Conservation (phyloP, 1,140 invertebrate genomes). For the Metopolophium dirhodum region DNA sequence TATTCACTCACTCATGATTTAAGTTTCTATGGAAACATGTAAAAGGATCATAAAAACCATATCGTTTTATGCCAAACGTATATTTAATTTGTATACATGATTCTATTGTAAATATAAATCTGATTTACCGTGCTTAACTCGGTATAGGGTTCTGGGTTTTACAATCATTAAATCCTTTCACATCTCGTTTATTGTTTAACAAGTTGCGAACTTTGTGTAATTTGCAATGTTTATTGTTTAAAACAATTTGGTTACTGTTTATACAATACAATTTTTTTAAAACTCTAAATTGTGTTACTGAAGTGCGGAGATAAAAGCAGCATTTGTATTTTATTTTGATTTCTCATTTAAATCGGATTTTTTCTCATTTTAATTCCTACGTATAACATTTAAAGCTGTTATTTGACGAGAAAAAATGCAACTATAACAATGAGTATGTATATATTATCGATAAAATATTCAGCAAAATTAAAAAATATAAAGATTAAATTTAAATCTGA, state of each 20-base stretch:
- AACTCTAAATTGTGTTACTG: background rate
- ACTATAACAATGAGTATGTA: background rate
- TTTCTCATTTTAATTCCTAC: background rate
- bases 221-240: conserved; percentile 1
- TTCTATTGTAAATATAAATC: background rate
- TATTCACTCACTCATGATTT: too few relatives aligned
- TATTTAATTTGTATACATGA: background rate
- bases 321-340: background rate
- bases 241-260: background rate
- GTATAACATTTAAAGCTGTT: background rate
- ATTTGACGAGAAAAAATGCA: background rate
- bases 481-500: background rate
- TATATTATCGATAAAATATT: background rate
- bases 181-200: background rate
- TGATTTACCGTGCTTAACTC: background rate
- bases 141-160: background rate
- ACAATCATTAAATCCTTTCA: background rate
- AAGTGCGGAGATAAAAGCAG: background rate
- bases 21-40: background rate
- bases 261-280: background rate
- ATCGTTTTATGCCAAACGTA: background rate
- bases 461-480: background rate
- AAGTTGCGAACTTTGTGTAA: background rate
- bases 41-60: background rate
- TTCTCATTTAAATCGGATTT: background rate